A percentile compares a stretch with the other conserved stretches of the same genome.
Evolutionary conservation across 2,113 vertebrate species (phyloP).

Genomic region (Paracanthobrama guichenoti): DNA sequence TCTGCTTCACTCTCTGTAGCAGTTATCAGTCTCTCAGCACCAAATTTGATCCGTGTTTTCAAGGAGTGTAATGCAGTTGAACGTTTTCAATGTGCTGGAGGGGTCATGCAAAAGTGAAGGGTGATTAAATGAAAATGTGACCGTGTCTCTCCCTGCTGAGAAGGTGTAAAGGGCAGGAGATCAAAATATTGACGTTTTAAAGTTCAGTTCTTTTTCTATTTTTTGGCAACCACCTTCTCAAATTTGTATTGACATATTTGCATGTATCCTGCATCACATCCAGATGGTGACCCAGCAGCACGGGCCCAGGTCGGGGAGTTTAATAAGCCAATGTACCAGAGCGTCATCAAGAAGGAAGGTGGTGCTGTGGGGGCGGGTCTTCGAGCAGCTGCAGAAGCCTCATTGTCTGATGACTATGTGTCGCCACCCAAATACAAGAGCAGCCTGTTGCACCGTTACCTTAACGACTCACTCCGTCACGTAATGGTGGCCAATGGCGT

Average conservation of each 20-base stretch:
- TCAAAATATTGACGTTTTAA: constrained; percentile 10
- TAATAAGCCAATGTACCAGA: constrained; percentile 89
- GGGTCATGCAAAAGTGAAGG: constrained; percentile 11
- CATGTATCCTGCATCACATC: constrained; percentile 36
- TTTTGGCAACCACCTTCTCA: not conserved
- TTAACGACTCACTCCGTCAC: constrained; percentile 97
- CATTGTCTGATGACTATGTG: constrained; percentile 90
- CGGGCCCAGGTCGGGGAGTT: constrained; percentile 84
- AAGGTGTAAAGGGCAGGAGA: constrained; percentile 12
- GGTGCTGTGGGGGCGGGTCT: constrained; percentile 86
- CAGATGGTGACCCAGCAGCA: constrained; percentile 92
- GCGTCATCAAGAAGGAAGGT: constrained; percentile 92
- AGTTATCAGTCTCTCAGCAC: constrained; percentile 66
- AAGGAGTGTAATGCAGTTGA: constrained; percentile 61
- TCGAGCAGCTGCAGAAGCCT: constrained; percentile 82
- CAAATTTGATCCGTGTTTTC: constrained; percentile 65
- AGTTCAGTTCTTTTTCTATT: not conserved
- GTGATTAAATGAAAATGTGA: constrained; percentile 6
- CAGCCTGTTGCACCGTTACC: constrained; percentile 97
- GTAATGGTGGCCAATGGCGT: constrained; percentile 95
- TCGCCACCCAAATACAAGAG: constrained; percentile 98
- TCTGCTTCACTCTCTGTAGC: constrained; percentile 65
- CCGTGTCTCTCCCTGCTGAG: constrained; percentile 6
- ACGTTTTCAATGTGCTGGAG: constrained; percentile 44
- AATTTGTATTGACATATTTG: constrained; percentile 9